Percentiles rank a stretch among this genome's conserved stretches.
These are phyloP conservation scores for Galeopterus variegatus DNA, from an alignment of 2,113 vertebrate species.

Conservation along the genomic window DNA sequence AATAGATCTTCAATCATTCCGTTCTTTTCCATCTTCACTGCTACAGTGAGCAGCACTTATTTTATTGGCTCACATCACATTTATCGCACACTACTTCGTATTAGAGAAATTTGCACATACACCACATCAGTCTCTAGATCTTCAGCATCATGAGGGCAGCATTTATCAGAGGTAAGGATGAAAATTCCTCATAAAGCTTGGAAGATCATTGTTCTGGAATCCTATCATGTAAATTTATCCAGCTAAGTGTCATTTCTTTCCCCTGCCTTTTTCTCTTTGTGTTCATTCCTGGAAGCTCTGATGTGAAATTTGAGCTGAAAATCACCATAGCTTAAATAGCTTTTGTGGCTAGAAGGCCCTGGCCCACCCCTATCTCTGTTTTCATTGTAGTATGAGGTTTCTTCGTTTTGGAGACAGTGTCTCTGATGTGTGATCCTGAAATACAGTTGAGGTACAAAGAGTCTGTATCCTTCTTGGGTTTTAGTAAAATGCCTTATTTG, in stretches of 20 bases:
- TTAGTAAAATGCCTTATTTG: neutral
- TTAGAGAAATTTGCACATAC: neutral
- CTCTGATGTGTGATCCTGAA: neutral
- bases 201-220: neutral
- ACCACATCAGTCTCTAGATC: neutral
- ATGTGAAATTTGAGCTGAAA: neutral
- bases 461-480: neutral
- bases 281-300: neutral
- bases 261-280: neutral
- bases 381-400: neutral
- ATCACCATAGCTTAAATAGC: neutral
- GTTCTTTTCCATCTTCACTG: neutral
- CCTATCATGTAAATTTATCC: neutral
- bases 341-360: neutral
- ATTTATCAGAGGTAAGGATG: neutral
- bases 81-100: neutral
- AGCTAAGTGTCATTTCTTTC: neutral
- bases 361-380: neutral
- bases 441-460: neutral
- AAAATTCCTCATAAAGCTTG: neutral
- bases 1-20: neutral
- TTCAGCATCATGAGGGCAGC: neutral
- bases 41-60: neutral
- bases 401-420: neutral
- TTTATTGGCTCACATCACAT: neutral